Conservation (phyloP, 2,888 invertebrate species). For the Nomada lathburiana region DNA sequence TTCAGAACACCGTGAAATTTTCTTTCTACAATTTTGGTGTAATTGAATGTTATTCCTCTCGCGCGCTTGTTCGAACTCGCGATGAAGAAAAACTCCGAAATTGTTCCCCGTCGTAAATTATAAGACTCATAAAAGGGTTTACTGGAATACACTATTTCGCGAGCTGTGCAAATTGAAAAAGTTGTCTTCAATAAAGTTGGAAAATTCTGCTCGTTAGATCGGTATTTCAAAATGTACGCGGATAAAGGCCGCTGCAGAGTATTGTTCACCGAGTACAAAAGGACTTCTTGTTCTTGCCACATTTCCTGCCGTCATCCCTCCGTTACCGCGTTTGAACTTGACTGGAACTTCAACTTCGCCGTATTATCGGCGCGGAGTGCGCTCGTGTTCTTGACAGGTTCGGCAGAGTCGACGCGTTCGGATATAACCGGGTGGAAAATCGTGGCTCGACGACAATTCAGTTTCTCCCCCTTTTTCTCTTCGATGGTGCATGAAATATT, state of each 20-base stretch:
- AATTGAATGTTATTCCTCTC: not conserved
- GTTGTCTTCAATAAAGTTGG: no score
- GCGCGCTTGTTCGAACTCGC: not conserved
- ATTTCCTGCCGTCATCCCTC: constrained; percentile 7
- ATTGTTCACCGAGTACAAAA: constrained; percentile 33
- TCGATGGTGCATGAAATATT: not conserved
- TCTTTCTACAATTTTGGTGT: no score
- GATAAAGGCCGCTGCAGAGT: constrained; percentile 14
- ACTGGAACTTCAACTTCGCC: constrained; percentile 12
- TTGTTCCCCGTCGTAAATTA: no score
- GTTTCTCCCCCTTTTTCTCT: not conserved
- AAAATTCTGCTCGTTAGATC: not conserved
- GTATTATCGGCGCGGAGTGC: not conserved
- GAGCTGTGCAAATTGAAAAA: no score
- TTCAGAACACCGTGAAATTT: no score
- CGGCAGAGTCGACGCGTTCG: not conserved
- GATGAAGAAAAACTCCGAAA: no score
- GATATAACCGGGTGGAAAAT: not conserved
- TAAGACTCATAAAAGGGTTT: no score
- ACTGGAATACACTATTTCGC: no score
- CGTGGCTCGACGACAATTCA: not conserved
- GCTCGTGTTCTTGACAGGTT: constrained; percentile 12
- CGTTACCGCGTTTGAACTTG: constrained; percentile 20
- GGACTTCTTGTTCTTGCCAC: constrained; percentile 29
- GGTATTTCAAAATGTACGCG: not conserved